Conservation (phyloP, 2,113 vertebrate genomes). For the Lampris incognitus region DNA sequence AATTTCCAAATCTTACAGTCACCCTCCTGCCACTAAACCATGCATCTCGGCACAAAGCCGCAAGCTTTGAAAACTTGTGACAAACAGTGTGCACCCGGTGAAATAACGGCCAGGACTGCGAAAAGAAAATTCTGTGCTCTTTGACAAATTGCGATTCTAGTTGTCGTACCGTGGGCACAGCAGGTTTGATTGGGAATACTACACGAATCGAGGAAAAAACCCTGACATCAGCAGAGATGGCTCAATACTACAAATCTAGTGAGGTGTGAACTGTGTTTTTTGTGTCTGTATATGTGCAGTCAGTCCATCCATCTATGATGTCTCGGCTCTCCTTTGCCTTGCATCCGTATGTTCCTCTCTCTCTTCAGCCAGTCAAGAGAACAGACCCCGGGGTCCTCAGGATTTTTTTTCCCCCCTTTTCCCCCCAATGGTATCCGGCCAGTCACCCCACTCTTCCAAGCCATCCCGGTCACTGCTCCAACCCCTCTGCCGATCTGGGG, state of each 20-base stretch:
- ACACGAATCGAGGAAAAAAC: neutral
- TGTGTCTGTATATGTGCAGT: slow-evolving; percentile 17
- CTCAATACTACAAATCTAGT: slow-evolving; percentile 19
- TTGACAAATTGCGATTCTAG: slow-evolving; percentile 22
- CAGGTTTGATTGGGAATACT: slow-evolving; percentile 23
- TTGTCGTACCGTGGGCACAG: neutral
- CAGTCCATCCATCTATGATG: slow-evolving; percentile 43
- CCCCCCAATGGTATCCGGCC: no score
- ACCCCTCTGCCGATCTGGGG: no score
- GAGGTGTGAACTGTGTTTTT: slow-evolving; percentile 7
- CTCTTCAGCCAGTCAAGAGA: slow-evolving; percentile 11
- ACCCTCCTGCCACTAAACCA: slow-evolving; percentile 4
- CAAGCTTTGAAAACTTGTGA: slow-evolving; percentile 6
- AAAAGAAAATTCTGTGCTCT: slow-evolving; percentile 8
- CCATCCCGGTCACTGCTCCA: no score
- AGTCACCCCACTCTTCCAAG: no score
- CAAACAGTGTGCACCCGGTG: neutral
- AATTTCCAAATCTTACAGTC: neutral
- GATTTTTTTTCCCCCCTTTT: no score
- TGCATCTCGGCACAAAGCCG: neutral
- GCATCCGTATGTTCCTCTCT: slow-evolving; percentile 53
- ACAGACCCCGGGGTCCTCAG: slow-evolving; percentile 16
- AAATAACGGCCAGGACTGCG: slow-evolving; percentile 17
- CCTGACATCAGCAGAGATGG: slow-evolving; percentile 36
- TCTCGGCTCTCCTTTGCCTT: slow-evolving; percentile 2